Evolutionary conservation across 2,888 invertebrate species (phyloP).

Genomic region (Myathropa florea): DNA sequence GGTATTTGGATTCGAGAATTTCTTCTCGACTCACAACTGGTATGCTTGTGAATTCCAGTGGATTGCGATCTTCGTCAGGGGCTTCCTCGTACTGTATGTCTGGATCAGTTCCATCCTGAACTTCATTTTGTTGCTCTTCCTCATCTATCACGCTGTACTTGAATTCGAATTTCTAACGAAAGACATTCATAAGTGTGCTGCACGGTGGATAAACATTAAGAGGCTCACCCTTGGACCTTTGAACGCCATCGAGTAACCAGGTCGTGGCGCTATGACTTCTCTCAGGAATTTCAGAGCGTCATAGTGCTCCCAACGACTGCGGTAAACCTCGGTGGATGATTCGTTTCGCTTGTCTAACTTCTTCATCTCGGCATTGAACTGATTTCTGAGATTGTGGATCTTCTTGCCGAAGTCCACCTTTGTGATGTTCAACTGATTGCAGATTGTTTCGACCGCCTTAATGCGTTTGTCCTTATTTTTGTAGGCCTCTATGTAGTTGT

Average conservation of each 20-base stretch:
- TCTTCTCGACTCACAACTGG: slow-evolving; percentile 62
- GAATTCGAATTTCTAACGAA: slow-evolving; percentile 60
- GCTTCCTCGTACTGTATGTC: slow-evolving; percentile 52
- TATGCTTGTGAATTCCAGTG: slow-evolving; percentile 36
- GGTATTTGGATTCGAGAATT: slow-evolving; percentile 69
- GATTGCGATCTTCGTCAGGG: slow-evolving; percentile 5
- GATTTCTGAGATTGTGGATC: slow-evolving; percentile 79
- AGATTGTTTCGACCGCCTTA: slow-evolving; percentile 77
- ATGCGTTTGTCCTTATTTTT: slow-evolving; percentile 77
- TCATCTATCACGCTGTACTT: slow-evolving; percentile 58
- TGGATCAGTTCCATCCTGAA: slow-evolving; percentile 16
- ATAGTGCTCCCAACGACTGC: slow-evolving; percentile 79
- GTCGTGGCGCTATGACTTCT: slow-evolving; percentile 77
- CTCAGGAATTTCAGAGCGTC: slow-evolving; percentile 78
- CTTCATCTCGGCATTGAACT: slow-evolving; percentile 79
- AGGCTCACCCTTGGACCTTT: slow-evolving; percentile 42
- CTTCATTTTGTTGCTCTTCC: slow-evolving; percentile 22
- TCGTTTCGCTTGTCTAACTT: slow-evolving; percentile 77
- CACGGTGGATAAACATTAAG: not conserved
- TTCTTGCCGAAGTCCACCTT: slow-evolving; percentile 79
- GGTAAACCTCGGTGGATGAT: slow-evolving; percentile 60
- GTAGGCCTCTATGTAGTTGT: slow-evolving; percentile 77
- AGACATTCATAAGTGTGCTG: not conserved
- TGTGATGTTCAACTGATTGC: slow-evolving; percentile 74
- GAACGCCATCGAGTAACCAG: slow-evolving; percentile 70